These are phyloP conservation scores for Teleogryllus oceanicus DNA, from an alignment of 2,888 invertebrate genomes.

Conservation along the genomic window DNA sequence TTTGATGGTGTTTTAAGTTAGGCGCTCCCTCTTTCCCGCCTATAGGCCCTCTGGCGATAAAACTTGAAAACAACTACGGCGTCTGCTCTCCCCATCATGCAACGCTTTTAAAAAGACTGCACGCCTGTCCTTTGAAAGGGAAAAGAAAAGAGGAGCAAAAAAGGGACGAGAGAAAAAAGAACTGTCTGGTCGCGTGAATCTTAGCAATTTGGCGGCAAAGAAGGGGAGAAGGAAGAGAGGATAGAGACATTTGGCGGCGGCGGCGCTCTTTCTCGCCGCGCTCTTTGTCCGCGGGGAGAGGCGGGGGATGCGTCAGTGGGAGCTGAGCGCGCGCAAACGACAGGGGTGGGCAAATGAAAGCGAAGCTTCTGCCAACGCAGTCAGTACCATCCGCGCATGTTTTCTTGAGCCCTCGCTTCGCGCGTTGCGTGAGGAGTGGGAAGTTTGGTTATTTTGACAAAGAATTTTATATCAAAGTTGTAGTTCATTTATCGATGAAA, in stretches of 20 bases:
- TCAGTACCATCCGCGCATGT: no score
- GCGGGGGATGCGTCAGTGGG: no score
- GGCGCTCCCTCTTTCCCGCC: background rate
- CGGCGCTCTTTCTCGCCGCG: no score
- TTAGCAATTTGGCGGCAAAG: background rate
- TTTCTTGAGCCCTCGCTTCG: no score
- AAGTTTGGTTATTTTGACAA: no score
- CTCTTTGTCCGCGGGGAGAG: no score
- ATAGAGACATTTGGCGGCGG: background rate
- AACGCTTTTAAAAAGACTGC: constrained; percentile 1
- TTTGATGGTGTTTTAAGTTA: constrained; percentile 18
- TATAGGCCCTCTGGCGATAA: constrained; percentile 4
- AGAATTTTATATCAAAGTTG: no score
- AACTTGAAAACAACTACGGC: constrained; percentile 8
- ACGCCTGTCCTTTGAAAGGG: constrained; percentile 11
- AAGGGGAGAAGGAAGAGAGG: background rate
- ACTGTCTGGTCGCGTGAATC: constrained; percentile 1
- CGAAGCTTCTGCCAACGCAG: no score
- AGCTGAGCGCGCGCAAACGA: no score
- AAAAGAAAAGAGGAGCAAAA: background rate
- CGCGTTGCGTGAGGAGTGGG: no score
- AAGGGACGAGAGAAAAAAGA: constrained; percentile 5
- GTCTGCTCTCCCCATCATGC: constrained; percentile 18
- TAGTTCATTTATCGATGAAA: no score
- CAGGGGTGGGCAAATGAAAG: no score